Base-by-base conservation (phyloP, 2,113 vertebrate species). In the Xiphophorus maculatus region DNA sequence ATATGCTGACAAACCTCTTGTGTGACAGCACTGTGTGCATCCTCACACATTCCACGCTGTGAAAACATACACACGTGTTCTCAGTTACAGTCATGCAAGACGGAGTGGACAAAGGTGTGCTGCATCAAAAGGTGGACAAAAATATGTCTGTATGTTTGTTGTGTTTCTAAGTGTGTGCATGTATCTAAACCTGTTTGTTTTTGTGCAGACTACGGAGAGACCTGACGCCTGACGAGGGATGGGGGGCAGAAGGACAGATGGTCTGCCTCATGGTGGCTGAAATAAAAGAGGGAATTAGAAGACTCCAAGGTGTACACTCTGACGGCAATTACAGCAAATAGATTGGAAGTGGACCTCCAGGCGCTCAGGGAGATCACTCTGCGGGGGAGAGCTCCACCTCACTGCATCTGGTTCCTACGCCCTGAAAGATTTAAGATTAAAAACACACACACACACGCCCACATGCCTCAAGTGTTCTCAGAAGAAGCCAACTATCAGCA, bases 311-410 rank as follows among this genome's bases (percentile, higher is more conserved):
- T 97, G 96, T 96, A 95, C 94, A 95, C 94, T 95, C 94, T 95
- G 96, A 98, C 95, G 96, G 96, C 96, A 98, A 97, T 98, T 98
- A 98, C 95, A 96, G 94, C 96, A 97, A 98, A 98, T 97, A 97
- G 96, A 98, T 98, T 97, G 95, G 95, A 96, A 96, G 96, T 94
- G 89, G 94, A 96, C 95, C 96, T 96, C 92, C 93, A 95, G 93
- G 95, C 91, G 86, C 92, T 89, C 71, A 19, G 91, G 82, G 90
- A 90, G 85, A 85, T 96, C 93, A 94, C 94, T 95, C 94, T 93
- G 92, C 90, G 94, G 96, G 95, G 94, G 95, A 92, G 94, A 95
- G 94, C 94, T 95, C 92, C 95, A 96, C 96, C 94, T 94, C 94
- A 94, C 92, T 92, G 94, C 95, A 97, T 97, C 96, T 97, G 95